These are phyloP conservation scores for Callopanchax toddi DNA, from an alignment of 2,113 vertebrate species.

Conservation along the genomic window DNA sequence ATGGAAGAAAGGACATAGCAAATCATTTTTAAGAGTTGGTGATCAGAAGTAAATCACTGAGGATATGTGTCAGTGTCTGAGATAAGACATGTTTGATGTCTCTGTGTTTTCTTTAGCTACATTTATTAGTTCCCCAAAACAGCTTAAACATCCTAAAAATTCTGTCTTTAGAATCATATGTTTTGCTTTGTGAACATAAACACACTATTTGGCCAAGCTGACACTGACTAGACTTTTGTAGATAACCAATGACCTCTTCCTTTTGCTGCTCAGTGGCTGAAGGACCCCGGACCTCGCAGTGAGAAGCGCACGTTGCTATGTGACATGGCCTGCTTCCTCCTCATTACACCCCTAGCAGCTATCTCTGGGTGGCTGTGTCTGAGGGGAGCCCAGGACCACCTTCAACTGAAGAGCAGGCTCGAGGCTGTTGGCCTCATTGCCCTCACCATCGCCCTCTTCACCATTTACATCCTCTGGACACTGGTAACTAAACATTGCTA, in stretches of 20 bases:
- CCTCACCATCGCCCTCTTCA: conserved; percentile 97
- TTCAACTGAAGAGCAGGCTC: conserved; percentile 95
- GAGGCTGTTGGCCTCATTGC: conserved; percentile 96
- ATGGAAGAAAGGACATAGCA: neutral
- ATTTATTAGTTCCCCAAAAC: neutral
- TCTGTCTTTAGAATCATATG: neutral
- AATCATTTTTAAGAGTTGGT: neutral
- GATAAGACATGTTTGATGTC: neutral
- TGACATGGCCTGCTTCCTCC: conserved; percentile 97
- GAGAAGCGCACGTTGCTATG: conserved; percentile 97
- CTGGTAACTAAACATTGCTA: conserved; percentile 79
- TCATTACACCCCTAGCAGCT: conserved; percentile 94
- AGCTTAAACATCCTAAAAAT: neutral
- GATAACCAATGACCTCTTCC: neutral
- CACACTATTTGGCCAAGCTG: neutral
- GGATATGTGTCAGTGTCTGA: too few species aligned
- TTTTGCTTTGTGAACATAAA: neutral
- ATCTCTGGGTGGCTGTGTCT: conserved; percentile 98
- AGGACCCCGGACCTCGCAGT: conserved; percentile 92
- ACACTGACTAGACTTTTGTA: neutral
- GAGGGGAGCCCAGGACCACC: conserved; percentile 93
- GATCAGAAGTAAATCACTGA: neutral
- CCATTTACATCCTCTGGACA: conserved; percentile 98
- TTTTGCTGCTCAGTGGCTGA: conserved; percentile 87
- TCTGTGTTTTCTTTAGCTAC: neutral